Conservation (phyloP, 1,140 invertebrate genomes). For the Paracyclopina nana region DNA sequence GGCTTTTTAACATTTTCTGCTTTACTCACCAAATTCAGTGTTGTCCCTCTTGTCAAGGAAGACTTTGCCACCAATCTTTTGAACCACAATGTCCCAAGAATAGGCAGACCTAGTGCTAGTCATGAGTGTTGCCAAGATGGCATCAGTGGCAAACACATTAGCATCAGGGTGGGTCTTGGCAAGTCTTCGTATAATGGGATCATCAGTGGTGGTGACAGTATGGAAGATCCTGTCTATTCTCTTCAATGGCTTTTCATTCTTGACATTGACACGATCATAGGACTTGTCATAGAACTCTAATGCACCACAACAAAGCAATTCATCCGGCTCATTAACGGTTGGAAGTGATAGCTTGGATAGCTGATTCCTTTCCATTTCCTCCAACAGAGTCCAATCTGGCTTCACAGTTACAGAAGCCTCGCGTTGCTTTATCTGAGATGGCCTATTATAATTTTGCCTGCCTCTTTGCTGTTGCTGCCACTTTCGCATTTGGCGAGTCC, state of each 20-base stretch:
- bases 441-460: conserved; percentile 36
- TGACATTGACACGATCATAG: conserved; percentile 91
- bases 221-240: conserved; percentile 91
- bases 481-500: conserved; percentile 38
- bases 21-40: conserved; percentile 86
- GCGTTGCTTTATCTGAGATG: conserved; percentile 74
- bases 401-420: conserved; percentile 94
- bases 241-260: conserved; percentile 77
- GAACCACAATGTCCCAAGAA: conserved; percentile 98
- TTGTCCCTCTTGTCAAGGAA: conserved; percentile 98
- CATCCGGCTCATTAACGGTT: conserved; percentile 54
- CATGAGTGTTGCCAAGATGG: conserved; percentile 95
- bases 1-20: too few relatives aligned
- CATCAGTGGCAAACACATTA: conserved; percentile 95
- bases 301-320: conserved; percentile 74
- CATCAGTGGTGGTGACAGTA: conserved; percentile 94
- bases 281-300: conserved; percentile 93
- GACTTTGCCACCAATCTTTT: conserved; percentile 89
- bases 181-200: conserved; percentile 66
- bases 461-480: conserved; percentile 68
- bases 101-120: conserved; percentile 92
- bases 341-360: conserved; percentile 77
- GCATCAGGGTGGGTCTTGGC: conserved; percentile 32
- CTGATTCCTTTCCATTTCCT: conserved; percentile 96
- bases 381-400: conserved; percentile 88